Conservation (phyloP, 2,797 vertebrate genomes). For the Lerista edwardsae region DNA sequence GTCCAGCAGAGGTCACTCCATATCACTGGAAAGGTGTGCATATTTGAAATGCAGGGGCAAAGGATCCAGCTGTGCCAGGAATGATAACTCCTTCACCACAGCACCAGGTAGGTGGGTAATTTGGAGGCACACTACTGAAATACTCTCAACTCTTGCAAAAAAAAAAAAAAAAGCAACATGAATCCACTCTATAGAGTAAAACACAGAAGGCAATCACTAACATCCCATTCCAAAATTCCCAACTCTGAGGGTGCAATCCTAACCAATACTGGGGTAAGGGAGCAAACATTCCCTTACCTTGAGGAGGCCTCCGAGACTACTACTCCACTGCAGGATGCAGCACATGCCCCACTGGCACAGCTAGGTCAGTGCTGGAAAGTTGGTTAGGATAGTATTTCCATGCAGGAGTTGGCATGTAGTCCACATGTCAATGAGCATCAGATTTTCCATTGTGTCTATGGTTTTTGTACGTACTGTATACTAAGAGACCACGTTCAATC, state of each 20-base stretch:
- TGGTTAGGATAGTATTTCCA: too few relatives aligned
- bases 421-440: neutral
- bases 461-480: neutral
- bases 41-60: neutral
- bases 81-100: neutral
- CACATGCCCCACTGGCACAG: too few relatives aligned
- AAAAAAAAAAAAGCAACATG: neutral
- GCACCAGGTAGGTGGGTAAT: neutral
- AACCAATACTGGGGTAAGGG: too few relatives aligned
- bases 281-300: too few relatives aligned
- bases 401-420: neutral
- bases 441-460: neutral
- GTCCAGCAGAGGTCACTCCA: neutral
- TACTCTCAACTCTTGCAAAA: neutral
- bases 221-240: neutral
- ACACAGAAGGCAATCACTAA: neutral
- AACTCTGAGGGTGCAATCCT: too few relatives aligned
- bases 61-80: neutral
- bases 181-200: neutral
- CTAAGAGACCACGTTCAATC: neutral
- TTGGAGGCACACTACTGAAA: neutral
- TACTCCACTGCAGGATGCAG: too few relatives aligned
- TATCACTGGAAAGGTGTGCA: conserved; percentile 1
- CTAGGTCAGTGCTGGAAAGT: too few relatives aligned
- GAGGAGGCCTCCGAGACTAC: too few relatives aligned